Evolutionary conservation across 2,113 vertebrate genomes (phyloP).

Genomic region (Illadopsis cleaveri): DNA sequence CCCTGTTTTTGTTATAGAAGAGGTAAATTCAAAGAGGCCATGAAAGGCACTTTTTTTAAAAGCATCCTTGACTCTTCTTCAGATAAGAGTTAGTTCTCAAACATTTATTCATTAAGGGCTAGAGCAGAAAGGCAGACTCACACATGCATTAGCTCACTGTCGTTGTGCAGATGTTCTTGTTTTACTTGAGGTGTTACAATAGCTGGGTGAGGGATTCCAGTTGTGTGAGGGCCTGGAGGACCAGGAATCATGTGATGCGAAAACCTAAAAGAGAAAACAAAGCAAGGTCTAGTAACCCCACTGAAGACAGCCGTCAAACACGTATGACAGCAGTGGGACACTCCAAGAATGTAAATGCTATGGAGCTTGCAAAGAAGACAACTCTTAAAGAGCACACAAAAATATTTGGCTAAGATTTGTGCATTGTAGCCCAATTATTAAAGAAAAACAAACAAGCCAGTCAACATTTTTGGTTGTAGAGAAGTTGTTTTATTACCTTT

Average conservation of each 20-base stretch:
- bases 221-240: slow-evolving; percentile 93
- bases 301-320: background rate
- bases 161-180: slow-evolving; percentile 91
- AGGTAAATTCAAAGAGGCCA: background rate
- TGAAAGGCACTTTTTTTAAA: background rate
- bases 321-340: background rate
- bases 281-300: background rate
- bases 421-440: background rate
- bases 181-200: slow-evolving; percentile 99
- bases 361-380: background rate
- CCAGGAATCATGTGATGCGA: slow-evolving; percentile 99
- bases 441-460: background rate
- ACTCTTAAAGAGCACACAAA: background rate
- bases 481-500: slow-evolving; percentile 2
- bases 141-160: slow-evolving; percentile 97
- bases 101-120: background rate
- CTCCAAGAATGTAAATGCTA: background rate
- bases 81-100: background rate
- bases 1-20: background rate
- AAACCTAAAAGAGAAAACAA: slow-evolving; percentile 82
- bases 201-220: slow-evolving; percentile 98
- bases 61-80: background rate
- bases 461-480: background rate
- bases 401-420: slow-evolving; percentile 34
- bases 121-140: slow-evolving; percentile 74